Conservation (phyloP, 2,888 invertebrate species). For the Amiota minor region DNA sequence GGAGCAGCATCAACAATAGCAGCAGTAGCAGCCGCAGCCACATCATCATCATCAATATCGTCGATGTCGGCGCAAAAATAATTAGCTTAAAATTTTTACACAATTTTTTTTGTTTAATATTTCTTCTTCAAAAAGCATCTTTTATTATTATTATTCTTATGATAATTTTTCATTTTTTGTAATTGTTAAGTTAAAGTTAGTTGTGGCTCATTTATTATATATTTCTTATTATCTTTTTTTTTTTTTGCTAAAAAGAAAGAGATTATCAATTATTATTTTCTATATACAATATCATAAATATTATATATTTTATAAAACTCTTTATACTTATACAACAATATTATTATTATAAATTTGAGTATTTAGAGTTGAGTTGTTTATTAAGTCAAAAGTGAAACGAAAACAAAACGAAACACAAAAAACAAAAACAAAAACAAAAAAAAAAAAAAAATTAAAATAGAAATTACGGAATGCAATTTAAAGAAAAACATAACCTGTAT, state of each 20-base stretch:
- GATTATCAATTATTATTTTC: too few species aligned
- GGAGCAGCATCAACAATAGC: constrained; percentile 39
- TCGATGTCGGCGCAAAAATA: constrained; percentile 57
- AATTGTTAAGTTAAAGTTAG: constrained; percentile 31
- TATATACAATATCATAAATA: too few species aligned
- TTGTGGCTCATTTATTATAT: background rate
- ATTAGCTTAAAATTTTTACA: constrained; percentile 51
- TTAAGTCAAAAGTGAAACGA: background rate
- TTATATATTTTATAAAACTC: too few species aligned
- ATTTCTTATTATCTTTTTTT: background rate
- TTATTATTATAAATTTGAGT: background rate
- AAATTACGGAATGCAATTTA: background rate
- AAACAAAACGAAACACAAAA: background rate
- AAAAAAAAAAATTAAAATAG: background rate
- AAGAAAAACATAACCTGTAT: background rate
- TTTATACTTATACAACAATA: too few species aligned
- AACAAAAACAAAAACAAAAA: background rate
- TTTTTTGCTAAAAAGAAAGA: background rate
- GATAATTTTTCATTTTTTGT: constrained; percentile 26
- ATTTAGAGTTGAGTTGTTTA: background rate
- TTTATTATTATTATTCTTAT: constrained; percentile 40
- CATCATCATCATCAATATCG: constrained; percentile 37
- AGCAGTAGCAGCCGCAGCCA: constrained; percentile 30
- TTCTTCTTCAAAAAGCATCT: constrained; percentile 41
- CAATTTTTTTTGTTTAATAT: constrained; percentile 56